phyloP scores from a whole-genome alignment of 1,140 invertebrate species.

The Drosophila saltans region DNA sequence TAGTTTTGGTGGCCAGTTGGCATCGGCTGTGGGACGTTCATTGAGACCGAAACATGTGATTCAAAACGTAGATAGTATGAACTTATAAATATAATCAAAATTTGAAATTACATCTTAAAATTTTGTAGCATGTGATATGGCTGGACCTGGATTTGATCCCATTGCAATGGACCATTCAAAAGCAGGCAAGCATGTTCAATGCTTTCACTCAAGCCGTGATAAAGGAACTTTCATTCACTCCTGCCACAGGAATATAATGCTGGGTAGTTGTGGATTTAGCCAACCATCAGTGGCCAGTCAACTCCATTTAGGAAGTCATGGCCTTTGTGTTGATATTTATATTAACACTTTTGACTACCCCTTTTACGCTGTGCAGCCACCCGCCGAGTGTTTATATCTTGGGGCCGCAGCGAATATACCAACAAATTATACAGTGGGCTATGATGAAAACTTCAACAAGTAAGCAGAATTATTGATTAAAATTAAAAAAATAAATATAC shows the following conservation, averaged over 20 bases:
- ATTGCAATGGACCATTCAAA: slow-evolving; percentile 63
- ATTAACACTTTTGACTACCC: slow-evolving; percentile 78
- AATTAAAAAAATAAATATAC: background rate
- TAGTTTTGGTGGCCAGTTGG: slow-evolving; percentile 78
- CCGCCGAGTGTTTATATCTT: slow-evolving; percentile 51
- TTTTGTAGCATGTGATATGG: slow-evolving; percentile 77
- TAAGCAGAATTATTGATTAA: slow-evolving; percentile 21
- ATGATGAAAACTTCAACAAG: slow-evolving; percentile 72
- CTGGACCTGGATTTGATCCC: slow-evolving; percentile 79
- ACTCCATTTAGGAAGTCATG: slow-evolving; percentile 73
- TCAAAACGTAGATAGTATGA: slow-evolving; percentile 65
- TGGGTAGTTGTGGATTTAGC: slow-evolving; percentile 71
- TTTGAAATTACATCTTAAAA: background rate
- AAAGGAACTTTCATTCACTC: slow-evolving; percentile 74
- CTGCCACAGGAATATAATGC: slow-evolving; percentile 77
- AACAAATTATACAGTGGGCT: slow-evolving; percentile 66
- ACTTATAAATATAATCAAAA: background rate
- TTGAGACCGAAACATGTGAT: slow-evolving; percentile 48
- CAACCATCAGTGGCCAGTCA: slow-evolving; percentile 72
- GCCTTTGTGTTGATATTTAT: slow-evolving; percentile 77
- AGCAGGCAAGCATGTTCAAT: slow-evolving; percentile 73
- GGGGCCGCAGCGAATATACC: slow-evolving; percentile 54
- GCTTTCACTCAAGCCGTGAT: slow-evolving; percentile 76
- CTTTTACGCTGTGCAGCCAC: slow-evolving; percentile 71
- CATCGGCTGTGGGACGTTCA: slow-evolving; percentile 65